phyloP scores from a whole-genome alignment of 2,888 invertebrate genomes.

The Trissolcus japonicus region DNA sequence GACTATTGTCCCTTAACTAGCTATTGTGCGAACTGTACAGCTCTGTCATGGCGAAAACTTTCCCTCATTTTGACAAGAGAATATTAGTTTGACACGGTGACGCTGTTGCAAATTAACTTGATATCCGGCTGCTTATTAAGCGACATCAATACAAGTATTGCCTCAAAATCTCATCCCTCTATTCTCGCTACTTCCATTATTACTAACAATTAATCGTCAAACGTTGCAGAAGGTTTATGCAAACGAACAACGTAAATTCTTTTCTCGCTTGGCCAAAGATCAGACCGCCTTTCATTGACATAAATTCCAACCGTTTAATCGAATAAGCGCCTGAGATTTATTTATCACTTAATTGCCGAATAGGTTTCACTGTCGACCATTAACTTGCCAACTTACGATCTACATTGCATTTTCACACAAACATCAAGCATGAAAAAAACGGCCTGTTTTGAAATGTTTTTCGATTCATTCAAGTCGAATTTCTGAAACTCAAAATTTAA shows the following conservation, averaged over 20 bases:
- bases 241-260: conserved; percentile 16
- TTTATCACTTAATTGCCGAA: conserved; percentile 70
- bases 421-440: background rate
- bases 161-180: conserved; percentile 9
- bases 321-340: conserved; percentile 72
- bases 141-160: conserved; percentile 36
- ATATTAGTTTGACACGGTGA: conserved; percentile 55
- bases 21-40: conserved; percentile 72
- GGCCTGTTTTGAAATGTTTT: background rate
- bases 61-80: conserved; percentile 59
- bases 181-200: conserved; percentile 16
- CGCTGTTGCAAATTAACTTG: conserved; percentile 45
- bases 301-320: conserved; percentile 72
- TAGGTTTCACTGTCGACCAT: conserved; percentile 59
- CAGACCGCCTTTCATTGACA: conserved; percentile 49
- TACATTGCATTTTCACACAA: background rate
- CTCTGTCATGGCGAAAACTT: conserved; percentile 68
- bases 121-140: conserved; percentile 51
- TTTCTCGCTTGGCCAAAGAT: conserved; percentile 16
- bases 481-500: background rate
- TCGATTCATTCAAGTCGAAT: too few relatives aligned
- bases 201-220: conserved; percentile 27
- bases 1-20: conserved; percentile 75
- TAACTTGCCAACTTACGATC: conserved; percentile 8
- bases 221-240: conserved; percentile 12